phyloP scores from a whole-genome alignment of 2,888 invertebrate species.

The Oscheius sp. region DNA sequence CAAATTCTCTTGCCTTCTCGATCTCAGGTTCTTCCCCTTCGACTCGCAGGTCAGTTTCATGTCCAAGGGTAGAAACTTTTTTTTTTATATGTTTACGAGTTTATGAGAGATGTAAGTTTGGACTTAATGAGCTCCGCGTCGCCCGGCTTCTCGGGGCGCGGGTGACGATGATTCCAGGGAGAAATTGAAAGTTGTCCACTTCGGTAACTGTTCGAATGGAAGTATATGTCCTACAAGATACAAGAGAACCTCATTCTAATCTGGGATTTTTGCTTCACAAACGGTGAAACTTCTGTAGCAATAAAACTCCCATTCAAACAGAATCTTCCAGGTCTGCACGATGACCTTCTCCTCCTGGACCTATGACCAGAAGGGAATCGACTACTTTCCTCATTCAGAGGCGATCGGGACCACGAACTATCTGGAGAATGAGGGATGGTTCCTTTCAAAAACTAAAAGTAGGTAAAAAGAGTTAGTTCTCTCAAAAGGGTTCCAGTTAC shows the following conservation, averaged over 20 bases:
- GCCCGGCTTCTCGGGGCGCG: too few species aligned
- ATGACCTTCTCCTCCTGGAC: conserved; percentile 73
- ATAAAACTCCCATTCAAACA: background rate
- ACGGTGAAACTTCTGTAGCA: too few species aligned
- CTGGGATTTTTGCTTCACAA: too few species aligned
- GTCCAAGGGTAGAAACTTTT: background rate
- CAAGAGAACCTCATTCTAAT: too few species aligned
- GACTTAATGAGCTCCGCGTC: too few species aligned
- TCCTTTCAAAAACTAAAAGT: conserved; percentile 66
- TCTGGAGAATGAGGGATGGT: conserved; percentile 73
- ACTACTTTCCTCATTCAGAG: conserved; percentile 70
- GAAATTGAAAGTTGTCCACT: background rate
- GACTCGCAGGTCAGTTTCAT: conserved; percentile 62
- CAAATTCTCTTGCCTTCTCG: conserved; percentile 71
- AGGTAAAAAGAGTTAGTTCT: background rate
- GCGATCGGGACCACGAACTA: conserved; percentile 70
- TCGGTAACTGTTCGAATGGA: too few species aligned
- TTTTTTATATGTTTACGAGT: background rate
- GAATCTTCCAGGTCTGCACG: conserved; percentile 62
- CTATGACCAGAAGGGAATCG: conserved; percentile 72
- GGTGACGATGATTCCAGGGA: too few species aligned
- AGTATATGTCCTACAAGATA: too few species aligned
- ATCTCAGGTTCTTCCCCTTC: conserved; percentile 69
- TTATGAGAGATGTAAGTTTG: too few species aligned
- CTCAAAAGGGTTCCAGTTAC: conserved; percentile 51